phyloP scores from a whole-genome alignment of 2,797 vertebrate species.

The Anabas testudineus region DNA sequence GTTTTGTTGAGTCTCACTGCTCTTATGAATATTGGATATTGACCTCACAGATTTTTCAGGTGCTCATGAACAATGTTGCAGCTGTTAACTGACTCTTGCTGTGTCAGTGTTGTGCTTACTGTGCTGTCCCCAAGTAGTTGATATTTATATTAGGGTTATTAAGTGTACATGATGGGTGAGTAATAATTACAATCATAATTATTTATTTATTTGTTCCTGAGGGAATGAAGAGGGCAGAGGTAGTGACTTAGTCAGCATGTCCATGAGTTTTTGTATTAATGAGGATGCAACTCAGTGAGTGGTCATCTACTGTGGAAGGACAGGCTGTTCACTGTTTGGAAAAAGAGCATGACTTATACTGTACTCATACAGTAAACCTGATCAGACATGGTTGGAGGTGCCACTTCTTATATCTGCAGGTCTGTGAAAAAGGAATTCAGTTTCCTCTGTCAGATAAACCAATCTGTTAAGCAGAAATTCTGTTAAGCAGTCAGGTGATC shows the following conservation, averaged over 20 bases:
- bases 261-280: conserved; percentile 10
- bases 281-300: conserved; percentile 11
- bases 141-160: too few relatives aligned
- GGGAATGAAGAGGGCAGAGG: too few relatives aligned
- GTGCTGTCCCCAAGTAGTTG: too few relatives aligned
- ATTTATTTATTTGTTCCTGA: too few relatives aligned
- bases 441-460: conserved; percentile 37
- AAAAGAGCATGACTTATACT: conserved; percentile 1
- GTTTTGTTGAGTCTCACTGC: too few relatives aligned
- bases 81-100: too few relatives aligned
- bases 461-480: background rate
- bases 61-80: too few relatives aligned
- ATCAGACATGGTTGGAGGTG: conserved; percentile 1
- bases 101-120: too few relatives aligned
- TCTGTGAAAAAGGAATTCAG: conserved; percentile 27
- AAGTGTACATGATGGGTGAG: too few relatives aligned
- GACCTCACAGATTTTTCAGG: too few relatives aligned
- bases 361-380: background rate
- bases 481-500: conserved; percentile 46
- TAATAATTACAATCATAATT: background rate
- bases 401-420: conserved; percentile 16
- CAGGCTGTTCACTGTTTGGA: conserved; percentile 7
- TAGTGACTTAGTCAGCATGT: conserved; percentile 10
- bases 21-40: too few relatives aligned
- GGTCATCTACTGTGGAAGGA: background rate